Conservation (phyloP, 2,113 vertebrate species). For the Odontophorus gujanensis region DNA sequence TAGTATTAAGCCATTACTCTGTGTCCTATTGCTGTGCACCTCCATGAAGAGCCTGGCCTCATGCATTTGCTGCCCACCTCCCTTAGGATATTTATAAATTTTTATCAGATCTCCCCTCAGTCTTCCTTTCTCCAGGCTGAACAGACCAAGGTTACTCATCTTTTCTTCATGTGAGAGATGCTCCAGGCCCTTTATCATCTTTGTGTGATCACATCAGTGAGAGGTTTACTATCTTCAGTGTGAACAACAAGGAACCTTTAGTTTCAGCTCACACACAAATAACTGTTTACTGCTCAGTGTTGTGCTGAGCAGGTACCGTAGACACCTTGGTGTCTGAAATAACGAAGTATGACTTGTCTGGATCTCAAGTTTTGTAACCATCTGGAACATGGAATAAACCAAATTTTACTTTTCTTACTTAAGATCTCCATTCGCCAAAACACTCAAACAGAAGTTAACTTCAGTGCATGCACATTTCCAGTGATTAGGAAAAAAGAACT, state of each 20-base stretch:
- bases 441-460: background rate
- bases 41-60: too few relatives aligned
- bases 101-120: too few relatives aligned
- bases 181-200: too few relatives aligned
- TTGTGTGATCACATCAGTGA: background rate
- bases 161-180: too few relatives aligned
- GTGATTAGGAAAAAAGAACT: constrained; percentile 2
- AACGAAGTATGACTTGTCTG: background rate
- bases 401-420: background rate
- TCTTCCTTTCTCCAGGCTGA: too few relatives aligned
- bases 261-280: background rate
- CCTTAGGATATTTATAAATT: too few relatives aligned
- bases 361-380: background rate
- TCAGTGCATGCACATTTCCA: background rate
- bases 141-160: too few relatives aligned
- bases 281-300: background rate
- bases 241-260: background rate
- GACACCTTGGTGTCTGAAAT: background rate
- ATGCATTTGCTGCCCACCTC: too few relatives aligned
- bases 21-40: too few relatives aligned
- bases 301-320: background rate
- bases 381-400: background rate
- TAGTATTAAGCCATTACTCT: too few relatives aligned
- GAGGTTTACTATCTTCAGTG: background rate
- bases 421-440: background rate